Evolutionary conservation across 2,113 vertebrate species (phyloP), one percentile per base, ranked within the genome.

Genomic region (Perca schrenkii): DNA sequence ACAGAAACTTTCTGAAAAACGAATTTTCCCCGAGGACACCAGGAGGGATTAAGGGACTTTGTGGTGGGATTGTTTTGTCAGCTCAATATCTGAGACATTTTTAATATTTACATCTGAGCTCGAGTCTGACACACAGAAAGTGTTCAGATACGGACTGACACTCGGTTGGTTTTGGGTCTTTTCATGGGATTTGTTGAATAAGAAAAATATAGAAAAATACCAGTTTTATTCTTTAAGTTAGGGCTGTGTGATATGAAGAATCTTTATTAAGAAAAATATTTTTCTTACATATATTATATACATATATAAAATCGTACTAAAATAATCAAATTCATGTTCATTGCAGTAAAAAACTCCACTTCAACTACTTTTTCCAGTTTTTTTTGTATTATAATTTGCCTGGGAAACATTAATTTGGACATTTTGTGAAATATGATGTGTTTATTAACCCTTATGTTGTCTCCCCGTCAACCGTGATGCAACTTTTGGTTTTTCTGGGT

Each of bases 111-210:
- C 1, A 8, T 25, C 50, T 54, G 12, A 28, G 10, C 31, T 54
- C 3, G 15, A 14, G 12, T 46, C 71, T 14, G 19, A 50, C 50
- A 49, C 17, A 57, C 62, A 28, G 1, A 17, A 19, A 7, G 36
- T 19, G 15, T 15, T n/a, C 0, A 28, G 43, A 10, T 28, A 25
- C 12, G 3, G 34, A 43, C 22, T 40, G 2, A 60, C n/a, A 40
- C n/a, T 0, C 63, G 34, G 22, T 36, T 53, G 65, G 56, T 58
- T 43, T 77, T 73, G 17, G 31, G 28, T 62, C 31, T 83, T 71
- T 50, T 82, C 19, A 47, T 83, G 66, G 73, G 69, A 84, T 89
- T 84, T 89, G 78, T 80, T 86, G 69, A 77, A 34, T 54, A 62
- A 15, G 31, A 58, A 61, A 79, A 49, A 52, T 54, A 50, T 28